Evolutionary conservation across 1,140 invertebrate species (phyloP), one percentile per base, ranked within the genome.

Genomic region (Halesus radiatus): DNA sequence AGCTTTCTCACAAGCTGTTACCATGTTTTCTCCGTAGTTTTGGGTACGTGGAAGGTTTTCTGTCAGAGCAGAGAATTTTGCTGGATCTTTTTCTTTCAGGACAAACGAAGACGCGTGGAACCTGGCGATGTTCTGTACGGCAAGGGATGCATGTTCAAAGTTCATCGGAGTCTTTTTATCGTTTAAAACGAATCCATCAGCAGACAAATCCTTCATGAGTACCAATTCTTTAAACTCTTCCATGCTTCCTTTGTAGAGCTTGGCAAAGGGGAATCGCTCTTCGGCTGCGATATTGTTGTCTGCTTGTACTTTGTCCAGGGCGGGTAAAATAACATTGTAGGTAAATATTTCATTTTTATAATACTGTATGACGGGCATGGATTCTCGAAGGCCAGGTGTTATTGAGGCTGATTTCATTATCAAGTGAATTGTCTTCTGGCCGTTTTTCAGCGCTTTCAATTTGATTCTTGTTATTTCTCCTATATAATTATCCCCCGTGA

Each of bases 121-220:
- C 13, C 89, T 88, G 0, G 91, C 91, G 16, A 92, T 81, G 13
- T 88, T 88, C 37, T 89, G 88, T 0, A 92, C 84, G 0, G 90
- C 88, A 4, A 85, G 76, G 18, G 87, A 87, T 0, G 90, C 85
- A 73, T 90, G 89, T 0, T 88, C 85, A 8, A 89, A 81, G 56
- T 91, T 85, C 1, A 92, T 80, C 2, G 91, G 91, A 75, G 87
- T 85, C 26, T 86, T 84, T 68, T 91, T 86, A 83, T 92, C 90
- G 3, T 85, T 87, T 88, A 92, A 92, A 13, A 85, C 85, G 76
- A 90, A 92, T 3, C 89, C 90, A n/a, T 84, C 84, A 10, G 85
- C 84, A 10, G 83, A 80, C 13, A 92, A 81, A 83, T 93, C 92
- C 70, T 92, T 91, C 85, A 93, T 87, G 3, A 89, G 87, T 2